A percentile compares a stretch with the other conserved stretches of the same genome.
These are phyloP conservation scores for Eudemis profundana DNA, from an alignment of 2,888 invertebrate genomes.

Conservation along the genomic window DNA sequence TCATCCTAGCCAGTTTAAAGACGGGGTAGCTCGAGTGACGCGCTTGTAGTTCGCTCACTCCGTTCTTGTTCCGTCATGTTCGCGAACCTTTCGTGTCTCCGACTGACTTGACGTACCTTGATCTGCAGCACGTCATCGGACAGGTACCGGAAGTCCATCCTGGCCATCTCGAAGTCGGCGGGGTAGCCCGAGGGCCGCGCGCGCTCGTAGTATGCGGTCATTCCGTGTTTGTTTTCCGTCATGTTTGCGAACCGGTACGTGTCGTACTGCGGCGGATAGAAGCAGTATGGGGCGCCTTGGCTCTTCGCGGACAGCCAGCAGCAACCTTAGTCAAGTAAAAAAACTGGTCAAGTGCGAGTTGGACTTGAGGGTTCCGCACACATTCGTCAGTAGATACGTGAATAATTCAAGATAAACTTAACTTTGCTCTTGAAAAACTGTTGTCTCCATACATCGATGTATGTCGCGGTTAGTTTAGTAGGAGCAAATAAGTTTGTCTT, in stretches of 20 bases:
- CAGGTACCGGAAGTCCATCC: constrained; percentile 87
- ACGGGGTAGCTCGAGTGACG: constrained; percentile 87
- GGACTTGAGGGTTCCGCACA: too few relatives aligned
- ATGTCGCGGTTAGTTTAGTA: too few relatives aligned
- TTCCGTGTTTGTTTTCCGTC: constrained; percentile 86
- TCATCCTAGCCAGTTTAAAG: constrained; percentile 85
- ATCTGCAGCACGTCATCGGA: constrained; percentile 87
- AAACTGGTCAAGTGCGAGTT: too few relatives aligned
- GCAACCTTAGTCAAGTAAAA: constrained; percentile 78
- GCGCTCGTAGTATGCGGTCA: constrained; percentile 84
- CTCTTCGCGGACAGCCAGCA: constrained; percentile 86
- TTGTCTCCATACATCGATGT: too few relatives aligned
- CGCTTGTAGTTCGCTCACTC: constrained; percentile 84
- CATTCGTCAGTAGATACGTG: too few relatives aligned
- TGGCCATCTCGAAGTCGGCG: constrained; percentile 85
- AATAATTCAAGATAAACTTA: too few relatives aligned
- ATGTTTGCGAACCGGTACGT: constrained; percentile 87
- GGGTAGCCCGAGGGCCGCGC: constrained; percentile 87
- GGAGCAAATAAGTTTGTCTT: too few relatives aligned
- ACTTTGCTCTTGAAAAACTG: too few relatives aligned
- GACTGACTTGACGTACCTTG: too few relatives aligned
- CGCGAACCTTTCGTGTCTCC: too few relatives aligned
- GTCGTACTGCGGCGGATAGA: constrained; percentile 88
- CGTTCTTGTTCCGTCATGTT: constrained; percentile 87
- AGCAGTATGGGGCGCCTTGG: constrained; percentile 89